Evolutionary conservation across 2,797 vertebrate species (phyloP), one percentile per base, ranked within the genome.

Genomic region (Borostomias antarcticus): DNA sequence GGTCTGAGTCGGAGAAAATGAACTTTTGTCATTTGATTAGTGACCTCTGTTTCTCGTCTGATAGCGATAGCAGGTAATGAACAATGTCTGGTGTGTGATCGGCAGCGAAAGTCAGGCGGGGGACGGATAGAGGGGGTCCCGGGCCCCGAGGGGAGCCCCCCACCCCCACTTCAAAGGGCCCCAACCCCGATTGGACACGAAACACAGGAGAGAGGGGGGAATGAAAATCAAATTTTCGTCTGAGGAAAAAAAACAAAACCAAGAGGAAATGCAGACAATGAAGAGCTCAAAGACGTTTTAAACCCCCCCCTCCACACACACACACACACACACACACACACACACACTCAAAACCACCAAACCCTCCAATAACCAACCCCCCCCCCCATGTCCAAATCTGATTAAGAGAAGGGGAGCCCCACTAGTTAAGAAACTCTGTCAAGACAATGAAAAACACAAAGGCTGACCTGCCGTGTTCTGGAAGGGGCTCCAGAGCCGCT

Each of bases 381-480:
- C 62, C 40, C 67, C 45, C 72, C 61, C 58, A 70, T 75, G 67
- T 79, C 72, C 83, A 90, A 87, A 92, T 90, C 89, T 88, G 87
- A 92, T 93, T 91, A 91, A 82, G 76, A 69, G 78, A 83, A 69
- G 77, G 82, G 87, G 82, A 74, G 83, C 85, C 76, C 51, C 70
- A 76, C 76, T 86, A 67, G 81, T 88, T 88, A 85, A 89, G 78
- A 80, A 89, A 90, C 82, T 85, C 87, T 91, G 90, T 91, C 91
- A 91, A 89, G 89, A 93, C 90, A 91, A 90, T 88, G 84, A 85
- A 79, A 88, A 93, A 89, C 85, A 88, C 81, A 85, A 92, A 89
- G 89, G 89, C 90, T 89, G 91, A 91, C 90, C 91, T 88, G 86
- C 81, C 82, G 87, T 85, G 88, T 89, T 91, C 91, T 91, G 89